A percentile compares a stretch with the other conserved stretches of the same genome.
These are phyloP conservation scores for Drosophila bifasciata DNA, from an alignment of 1,140 invertebrate species.

Conservation along the genomic window DNA sequence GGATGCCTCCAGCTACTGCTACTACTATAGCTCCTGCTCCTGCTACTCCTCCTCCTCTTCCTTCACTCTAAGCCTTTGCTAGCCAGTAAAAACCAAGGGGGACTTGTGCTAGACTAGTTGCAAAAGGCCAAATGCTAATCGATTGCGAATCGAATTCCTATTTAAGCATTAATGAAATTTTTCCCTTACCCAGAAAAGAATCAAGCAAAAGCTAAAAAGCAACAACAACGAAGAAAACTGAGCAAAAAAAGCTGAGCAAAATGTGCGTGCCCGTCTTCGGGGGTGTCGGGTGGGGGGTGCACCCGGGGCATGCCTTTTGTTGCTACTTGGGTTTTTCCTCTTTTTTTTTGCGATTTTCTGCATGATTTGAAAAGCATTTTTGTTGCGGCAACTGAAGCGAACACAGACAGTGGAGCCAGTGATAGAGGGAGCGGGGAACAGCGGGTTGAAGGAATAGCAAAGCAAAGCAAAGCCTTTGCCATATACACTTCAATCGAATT, in stretches of 20 bases:
- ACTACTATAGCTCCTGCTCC: too few species aligned
- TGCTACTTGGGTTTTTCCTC: constrained; percentile 31
- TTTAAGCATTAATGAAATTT: constrained; percentile 69
- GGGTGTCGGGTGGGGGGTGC: too few species aligned
- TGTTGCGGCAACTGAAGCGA: constrained; percentile 3
- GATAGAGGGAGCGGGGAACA: too few species aligned
- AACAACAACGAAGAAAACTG: not conserved
- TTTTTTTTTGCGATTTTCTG: constrained; percentile 54
- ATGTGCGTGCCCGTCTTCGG: constrained; percentile 41
- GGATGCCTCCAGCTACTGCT: not conserved
- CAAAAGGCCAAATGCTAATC: constrained; percentile 45
- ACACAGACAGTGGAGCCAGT: too few species aligned
- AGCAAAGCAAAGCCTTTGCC: constrained; percentile 20
- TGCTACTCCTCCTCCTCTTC: too few species aligned
- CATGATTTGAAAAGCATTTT: constrained; percentile 61
- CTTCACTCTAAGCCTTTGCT: not conserved
- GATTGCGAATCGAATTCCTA: constrained; percentile 68
- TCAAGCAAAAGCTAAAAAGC: constrained; percentile 4
- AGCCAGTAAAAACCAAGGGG: too few species aligned
- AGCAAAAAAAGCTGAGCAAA: constrained; percentile 6
- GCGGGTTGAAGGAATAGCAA: not conserved
- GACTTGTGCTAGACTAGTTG: not conserved
- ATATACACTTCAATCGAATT: constrained; percentile 10
- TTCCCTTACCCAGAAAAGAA: constrained; percentile 1
- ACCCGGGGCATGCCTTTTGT: constrained; percentile 20